Percentiles rank a stretch among this genome's conserved stretches.
Conservation (phyloP, 2,888 invertebrate genomes). For the Uloborus plumipes region DNA sequence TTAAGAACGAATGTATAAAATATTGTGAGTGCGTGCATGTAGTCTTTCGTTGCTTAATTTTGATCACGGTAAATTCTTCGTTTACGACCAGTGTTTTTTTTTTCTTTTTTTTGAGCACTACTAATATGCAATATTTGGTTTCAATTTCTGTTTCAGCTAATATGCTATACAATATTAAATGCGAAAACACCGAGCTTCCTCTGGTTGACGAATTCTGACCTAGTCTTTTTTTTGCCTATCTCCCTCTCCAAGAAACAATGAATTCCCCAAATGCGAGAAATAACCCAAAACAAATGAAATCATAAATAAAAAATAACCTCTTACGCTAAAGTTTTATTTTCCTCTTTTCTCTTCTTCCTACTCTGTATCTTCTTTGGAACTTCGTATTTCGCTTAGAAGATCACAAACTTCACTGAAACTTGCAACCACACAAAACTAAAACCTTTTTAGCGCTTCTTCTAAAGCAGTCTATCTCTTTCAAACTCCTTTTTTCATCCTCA, state of each 20-base stretch:
- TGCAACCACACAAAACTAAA: constrained; percentile 60
- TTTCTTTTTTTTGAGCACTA: too few species aligned
- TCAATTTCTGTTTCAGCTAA: too few species aligned
- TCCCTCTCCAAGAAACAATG: neutral
- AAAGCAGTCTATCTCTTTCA: constrained; percentile 46
- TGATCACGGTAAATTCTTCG: too few species aligned
- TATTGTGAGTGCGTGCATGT: too few species aligned
- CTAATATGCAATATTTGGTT: too few species aligned
- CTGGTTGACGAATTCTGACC: too few species aligned
- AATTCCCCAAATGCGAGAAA: neutral
- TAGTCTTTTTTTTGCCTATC: too few species aligned
- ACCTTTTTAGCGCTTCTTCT: constrained; percentile 58
- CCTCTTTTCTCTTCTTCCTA: neutral
- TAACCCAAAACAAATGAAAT: constrained; percentile 25
- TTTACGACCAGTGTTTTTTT: too few species aligned
- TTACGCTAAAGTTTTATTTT: constrained; percentile 33
- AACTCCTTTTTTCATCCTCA: constrained; percentile 35
- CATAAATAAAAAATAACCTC: constrained; percentile 33
- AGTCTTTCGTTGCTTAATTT: too few species aligned
- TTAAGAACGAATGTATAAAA: too few species aligned
- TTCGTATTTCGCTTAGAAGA: constrained; percentile 59
- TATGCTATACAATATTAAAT: too few species aligned
- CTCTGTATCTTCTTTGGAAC: constrained; percentile 49
- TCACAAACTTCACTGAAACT: constrained; percentile 57
- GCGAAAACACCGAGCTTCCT: too few species aligned